Conservation (phyloP, 2,888 invertebrate genomes). For the Nycteola revayana region DNA sequence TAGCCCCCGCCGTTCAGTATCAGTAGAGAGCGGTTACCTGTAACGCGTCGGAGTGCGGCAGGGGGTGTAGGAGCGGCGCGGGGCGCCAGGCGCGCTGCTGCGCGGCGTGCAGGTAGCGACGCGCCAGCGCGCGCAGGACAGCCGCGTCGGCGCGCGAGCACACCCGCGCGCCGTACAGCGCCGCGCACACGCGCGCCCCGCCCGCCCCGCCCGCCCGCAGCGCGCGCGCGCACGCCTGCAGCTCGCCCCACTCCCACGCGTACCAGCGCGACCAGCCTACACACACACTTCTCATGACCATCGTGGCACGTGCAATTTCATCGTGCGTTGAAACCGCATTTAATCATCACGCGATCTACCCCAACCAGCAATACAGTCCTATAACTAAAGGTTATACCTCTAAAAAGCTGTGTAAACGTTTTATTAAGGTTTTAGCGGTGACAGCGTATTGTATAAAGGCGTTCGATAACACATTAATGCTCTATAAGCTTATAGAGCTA, state of each 20-base stretch:
- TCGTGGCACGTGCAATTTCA: not conserved
- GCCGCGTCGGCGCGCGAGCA: constrained; percentile 44
- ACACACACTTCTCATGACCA: no score
- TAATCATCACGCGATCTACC: no score
- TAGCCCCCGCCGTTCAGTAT: no score
- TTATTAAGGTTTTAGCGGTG: no score
- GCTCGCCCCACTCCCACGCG: constrained; percentile 75
- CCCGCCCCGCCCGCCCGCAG: constrained; percentile 36
- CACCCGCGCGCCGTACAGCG: constrained; percentile 63
- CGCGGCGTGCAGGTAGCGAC: constrained; percentile 49
- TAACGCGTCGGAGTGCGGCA: constrained; percentile 38
- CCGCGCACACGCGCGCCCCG: constrained; percentile 25
- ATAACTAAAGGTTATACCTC: no score
- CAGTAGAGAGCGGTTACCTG: no score
- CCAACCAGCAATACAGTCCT: no score
- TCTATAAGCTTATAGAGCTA: no score
- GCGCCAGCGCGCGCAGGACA: constrained; percentile 60
- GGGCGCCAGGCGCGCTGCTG: constrained; percentile 30
- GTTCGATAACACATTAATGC: no score
- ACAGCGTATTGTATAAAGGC: no score
- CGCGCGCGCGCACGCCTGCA: constrained; percentile 38
- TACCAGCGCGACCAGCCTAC: constrained; percentile 73
- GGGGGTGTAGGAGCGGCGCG: constrained; percentile 27
- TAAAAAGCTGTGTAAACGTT: no score
- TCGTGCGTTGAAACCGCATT: no score